Evolutionary conservation across 2,888 invertebrate species (phyloP).

Genomic region (Acleris sparsana): DNA sequence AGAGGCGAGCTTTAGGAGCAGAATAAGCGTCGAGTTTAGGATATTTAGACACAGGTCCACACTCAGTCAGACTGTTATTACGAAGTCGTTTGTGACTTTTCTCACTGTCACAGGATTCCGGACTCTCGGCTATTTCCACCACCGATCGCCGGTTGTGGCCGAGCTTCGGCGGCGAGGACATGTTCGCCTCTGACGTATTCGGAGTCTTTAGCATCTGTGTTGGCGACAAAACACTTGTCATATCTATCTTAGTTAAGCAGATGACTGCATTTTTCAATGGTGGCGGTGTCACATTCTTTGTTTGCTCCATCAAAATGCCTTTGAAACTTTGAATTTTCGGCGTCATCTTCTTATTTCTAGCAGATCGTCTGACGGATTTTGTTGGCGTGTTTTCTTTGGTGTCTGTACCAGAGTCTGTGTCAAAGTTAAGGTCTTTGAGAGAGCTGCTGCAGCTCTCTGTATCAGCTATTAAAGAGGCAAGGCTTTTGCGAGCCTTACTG

Average conservation of each 20-base stretch:
- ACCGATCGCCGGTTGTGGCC: constrained; percentile 63
- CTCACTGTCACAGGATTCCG: constrained; percentile 71
- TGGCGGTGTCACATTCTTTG: constrained; percentile 56
- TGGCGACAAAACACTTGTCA: constrained; percentile 63
- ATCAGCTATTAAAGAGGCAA: constrained; percentile 75
- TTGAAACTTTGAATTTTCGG: constrained; percentile 71
- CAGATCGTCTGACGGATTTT: constrained; percentile 59
- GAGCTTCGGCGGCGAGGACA: constrained; percentile 68
- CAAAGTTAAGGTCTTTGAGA: constrained; percentile 77
- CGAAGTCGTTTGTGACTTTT: constrained; percentile 70
- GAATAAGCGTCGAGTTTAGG: constrained; percentile 63
- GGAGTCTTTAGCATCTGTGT: constrained; percentile 75
- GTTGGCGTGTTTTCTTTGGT: constrained; percentile 78
- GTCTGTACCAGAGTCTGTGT: constrained; percentile 74
- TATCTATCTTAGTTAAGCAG: constrained; percentile 69
- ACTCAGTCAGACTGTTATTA: constrained; percentile 63
- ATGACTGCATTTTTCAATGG: constrained; percentile 63
- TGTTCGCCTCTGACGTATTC: constrained; percentile 58
- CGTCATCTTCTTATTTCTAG: constrained; percentile 58
- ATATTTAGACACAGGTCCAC: constrained; percentile 63
- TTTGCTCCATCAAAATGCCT: constrained; percentile 70
- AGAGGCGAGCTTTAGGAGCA: constrained; percentile 72
- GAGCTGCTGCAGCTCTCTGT: constrained; percentile 81
- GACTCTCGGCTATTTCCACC: constrained; percentile 70
- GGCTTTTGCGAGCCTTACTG: constrained; percentile 73